These are phyloP conservation scores for Belonocnema kinseyi DNA, from an alignment of 1,140 invertebrate genomes.

Conservation along the genomic window DNA sequence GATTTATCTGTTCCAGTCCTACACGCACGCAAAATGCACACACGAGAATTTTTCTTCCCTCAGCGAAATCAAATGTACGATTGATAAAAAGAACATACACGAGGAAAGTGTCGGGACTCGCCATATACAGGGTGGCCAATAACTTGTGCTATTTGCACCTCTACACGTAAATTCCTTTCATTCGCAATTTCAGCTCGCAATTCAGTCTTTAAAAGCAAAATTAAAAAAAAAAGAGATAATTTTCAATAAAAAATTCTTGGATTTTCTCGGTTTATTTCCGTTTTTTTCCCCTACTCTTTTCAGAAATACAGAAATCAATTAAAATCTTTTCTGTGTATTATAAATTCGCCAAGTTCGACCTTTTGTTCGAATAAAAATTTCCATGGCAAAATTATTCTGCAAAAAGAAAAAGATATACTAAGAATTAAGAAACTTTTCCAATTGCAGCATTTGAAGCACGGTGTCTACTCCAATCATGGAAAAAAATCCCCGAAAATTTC, in stretches of 20 bases:
- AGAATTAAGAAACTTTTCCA: too few relatives aligned
- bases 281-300: too few relatives aligned
- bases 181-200: neutral
- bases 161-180: neutral
- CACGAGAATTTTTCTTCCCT: constrained; percentile 3
- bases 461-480: too few relatives aligned
- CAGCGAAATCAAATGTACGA: constrained; percentile 4
- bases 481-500: too few relatives aligned
- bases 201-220: neutral
- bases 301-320: too few relatives aligned
- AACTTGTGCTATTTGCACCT: neutral
- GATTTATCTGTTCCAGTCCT: neutral
- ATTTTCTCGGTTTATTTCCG: neutral
- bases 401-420: too few relatives aligned
- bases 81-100: constrained; percentile 16
- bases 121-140: constrained; percentile 18
- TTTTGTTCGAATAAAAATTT: too few relatives aligned
- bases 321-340: too few relatives aligned
- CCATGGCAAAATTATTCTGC: too few relatives aligned
- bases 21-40: neutral
- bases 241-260: neutral
- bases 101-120: constrained; percentile 24
- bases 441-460: too few relatives aligned
- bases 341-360: too few relatives aligned
- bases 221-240: too few relatives aligned